phyloP scores from a whole-genome alignment of 1,140 invertebrate genomes.

The Drosophila orena region DNA sequence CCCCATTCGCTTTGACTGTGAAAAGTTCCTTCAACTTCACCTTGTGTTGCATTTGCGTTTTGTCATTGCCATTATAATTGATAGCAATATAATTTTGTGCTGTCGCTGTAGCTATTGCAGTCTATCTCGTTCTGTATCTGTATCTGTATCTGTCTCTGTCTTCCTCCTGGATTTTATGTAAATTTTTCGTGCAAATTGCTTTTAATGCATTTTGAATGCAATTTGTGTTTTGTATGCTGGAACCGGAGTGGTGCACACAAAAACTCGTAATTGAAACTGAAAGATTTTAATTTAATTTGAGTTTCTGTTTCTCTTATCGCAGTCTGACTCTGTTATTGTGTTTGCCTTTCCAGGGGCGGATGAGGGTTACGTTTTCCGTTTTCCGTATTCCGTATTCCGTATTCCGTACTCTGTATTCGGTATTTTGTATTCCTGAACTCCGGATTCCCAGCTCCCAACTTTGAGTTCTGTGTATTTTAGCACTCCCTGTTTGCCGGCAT shows the following conservation, averaged over 20 bases:
- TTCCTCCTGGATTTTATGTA: conserved; percentile 65
- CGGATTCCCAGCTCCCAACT: conserved; percentile 16
- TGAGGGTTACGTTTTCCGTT: background rate
- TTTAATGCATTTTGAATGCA: conserved; percentile 83
- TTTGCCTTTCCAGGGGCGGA: conserved; percentile 25
- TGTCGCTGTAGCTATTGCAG: conserved; percentile 2
- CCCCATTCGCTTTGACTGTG: conserved; percentile 13
- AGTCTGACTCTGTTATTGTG: conserved; percentile 52
- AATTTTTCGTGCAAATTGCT: conserved; percentile 82
- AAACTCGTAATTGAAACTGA: conserved; percentile 83
- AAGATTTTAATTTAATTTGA: conserved; percentile 84
- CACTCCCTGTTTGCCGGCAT: conserved; percentile 31
- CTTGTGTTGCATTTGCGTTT: conserved; percentile 73
- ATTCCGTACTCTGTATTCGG: conserved; percentile 8
- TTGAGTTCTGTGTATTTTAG: conserved; percentile 48
- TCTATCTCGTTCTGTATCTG: background rate
- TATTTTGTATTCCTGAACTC: conserved; percentile 8
- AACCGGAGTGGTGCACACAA: conserved; percentile 78
- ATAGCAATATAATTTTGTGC: conserved; percentile 78
- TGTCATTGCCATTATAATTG: conserved; percentile 83
- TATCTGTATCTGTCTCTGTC: background rate
- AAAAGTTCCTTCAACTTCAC: conserved; percentile 65
- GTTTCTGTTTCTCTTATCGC: conserved; percentile 80
- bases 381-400: background rate
- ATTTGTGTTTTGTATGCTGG: conserved; percentile 82